These are phyloP conservation scores for Pollenia angustigena DNA, from an alignment of 2,888 invertebrate genomes.

Conservation along the genomic window DNA sequence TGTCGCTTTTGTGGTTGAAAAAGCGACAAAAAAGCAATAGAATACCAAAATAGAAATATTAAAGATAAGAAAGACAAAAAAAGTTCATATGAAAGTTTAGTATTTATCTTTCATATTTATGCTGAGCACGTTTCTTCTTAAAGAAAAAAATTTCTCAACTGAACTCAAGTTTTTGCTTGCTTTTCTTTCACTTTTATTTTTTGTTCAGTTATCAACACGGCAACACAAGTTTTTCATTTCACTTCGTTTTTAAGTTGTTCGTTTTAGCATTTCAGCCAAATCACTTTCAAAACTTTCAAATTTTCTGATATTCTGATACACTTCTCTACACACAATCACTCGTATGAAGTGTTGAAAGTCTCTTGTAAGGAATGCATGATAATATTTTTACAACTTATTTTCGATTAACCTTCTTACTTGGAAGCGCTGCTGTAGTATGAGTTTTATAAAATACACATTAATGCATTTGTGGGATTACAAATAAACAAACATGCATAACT, in stretches of 20 bases:
- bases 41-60: background rate
- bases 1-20: constrained; percentile 15
- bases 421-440: background rate
- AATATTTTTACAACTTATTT: constrained; percentile 58
- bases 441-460: background rate
- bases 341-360: background rate
- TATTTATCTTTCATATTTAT: constrained; percentile 61
- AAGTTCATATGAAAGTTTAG: constrained; percentile 41
- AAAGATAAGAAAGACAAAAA: constrained; percentile 1
- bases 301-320: no score
- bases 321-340: background rate
- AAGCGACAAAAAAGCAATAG: background rate
- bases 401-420: constrained; percentile 50
- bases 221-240: constrained; percentile 8
- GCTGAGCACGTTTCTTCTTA: constrained; percentile 67
- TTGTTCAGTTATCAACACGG: constrained; percentile 39
- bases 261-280: background rate
- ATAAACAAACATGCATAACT: background rate
- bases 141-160: constrained; percentile 23
- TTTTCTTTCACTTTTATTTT: constrained; percentile 22
- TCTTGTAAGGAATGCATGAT: background rate
- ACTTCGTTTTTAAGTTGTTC: background rate
- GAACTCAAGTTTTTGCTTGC: constrained; percentile 25
- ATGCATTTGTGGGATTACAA: background rate
- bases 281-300: background rate